phyloP scores from a whole-genome alignment of 2,797 vertebrate genomes.

The Spea hammondii region DNA sequence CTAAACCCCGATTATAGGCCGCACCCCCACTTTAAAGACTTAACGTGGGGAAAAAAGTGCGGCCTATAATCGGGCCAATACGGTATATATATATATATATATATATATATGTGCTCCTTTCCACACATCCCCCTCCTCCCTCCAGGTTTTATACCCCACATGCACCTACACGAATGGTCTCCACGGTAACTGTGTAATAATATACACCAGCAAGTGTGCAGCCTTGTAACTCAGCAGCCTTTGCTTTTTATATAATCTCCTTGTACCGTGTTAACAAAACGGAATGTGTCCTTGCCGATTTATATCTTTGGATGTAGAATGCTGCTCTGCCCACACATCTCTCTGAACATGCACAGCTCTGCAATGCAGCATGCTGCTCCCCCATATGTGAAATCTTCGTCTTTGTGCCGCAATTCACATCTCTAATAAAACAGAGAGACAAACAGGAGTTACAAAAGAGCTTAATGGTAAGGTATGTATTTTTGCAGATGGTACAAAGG shows the following conservation, averaged over 20 bases:
- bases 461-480: no score
- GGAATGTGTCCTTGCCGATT: constrained; percentile 42
- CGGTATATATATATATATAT: no score
- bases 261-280: constrained; percentile 43
- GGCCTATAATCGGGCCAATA: no score
- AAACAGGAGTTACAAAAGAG: no score
- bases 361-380: constrained; percentile 32
- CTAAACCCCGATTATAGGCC: no score
- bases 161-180: constrained; percentile 33
- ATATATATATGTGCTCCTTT: constrained; percentile 6
- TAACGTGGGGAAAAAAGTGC: no score
- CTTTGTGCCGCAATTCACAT: not conserved
- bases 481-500: no score
- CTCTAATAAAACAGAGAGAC: no score
- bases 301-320: constrained; percentile 24
- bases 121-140: constrained; percentile 21
- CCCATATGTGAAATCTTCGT: not conserved
- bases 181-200: constrained; percentile 46
- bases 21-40: no score
- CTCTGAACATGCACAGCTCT: constrained; percentile 32
- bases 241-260: constrained; percentile 48
- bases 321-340: constrained; percentile 21
- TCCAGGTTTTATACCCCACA: constrained; percentile 24
- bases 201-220: constrained; percentile 45
- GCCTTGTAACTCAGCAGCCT: constrained; percentile 48